Base-by-base conservation (phyloP, 1,140 invertebrate genomes). In the Chrysopa pallens region DNA sequence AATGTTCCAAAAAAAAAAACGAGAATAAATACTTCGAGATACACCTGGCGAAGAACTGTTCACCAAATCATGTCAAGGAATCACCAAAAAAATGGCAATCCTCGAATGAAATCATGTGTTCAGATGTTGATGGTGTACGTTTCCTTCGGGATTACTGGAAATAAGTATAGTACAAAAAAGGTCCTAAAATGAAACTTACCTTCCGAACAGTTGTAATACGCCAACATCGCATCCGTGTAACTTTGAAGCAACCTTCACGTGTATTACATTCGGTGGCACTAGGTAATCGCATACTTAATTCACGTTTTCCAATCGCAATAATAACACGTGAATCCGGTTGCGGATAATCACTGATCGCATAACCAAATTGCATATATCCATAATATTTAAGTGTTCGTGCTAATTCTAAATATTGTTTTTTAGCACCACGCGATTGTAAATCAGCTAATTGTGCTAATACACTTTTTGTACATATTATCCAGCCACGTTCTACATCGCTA, bases 161-260 rank as follows among this genome's bases (percentile, higher is more conserved):
- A n/a, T n/a, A n/a, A n/a, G n/a, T n/a, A n/a, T n/a, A n/a, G n/a
- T n/a, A n/a, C n/a, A n/a, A n/a, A n/a, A n/a, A n/a, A n/a, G n/a
- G n/a, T n/a, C n/a, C n/a, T n/a, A n/a, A n/a, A n/a, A n/a, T n/a
- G n/a, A n/a, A n/a, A n/a, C 70, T 74, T 63, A 89, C 85, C 56
- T 72, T 70, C 50, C 83, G 81, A 45, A 81, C 64, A 0, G 81
- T 88, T 15, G 84, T 92, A n/a, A 97, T 91, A 49, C 91, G 71
- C 93, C 93, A 97, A 53, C 91, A 94, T 48, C 85, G 73, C 80
- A 97, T 96, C 49, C 91, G 70, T 1, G 91, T 94, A 6, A 96
- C 86, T 65, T 90, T 86, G 58, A 93, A 96, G 52, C 72, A 69
- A 11, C 81, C 77, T 62, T 95, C 90, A 55, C 72, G 73, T 5